Base-by-base conservation (phyloP, 2,113 vertebrate species). In the Amblyornis subalaris region DNA sequence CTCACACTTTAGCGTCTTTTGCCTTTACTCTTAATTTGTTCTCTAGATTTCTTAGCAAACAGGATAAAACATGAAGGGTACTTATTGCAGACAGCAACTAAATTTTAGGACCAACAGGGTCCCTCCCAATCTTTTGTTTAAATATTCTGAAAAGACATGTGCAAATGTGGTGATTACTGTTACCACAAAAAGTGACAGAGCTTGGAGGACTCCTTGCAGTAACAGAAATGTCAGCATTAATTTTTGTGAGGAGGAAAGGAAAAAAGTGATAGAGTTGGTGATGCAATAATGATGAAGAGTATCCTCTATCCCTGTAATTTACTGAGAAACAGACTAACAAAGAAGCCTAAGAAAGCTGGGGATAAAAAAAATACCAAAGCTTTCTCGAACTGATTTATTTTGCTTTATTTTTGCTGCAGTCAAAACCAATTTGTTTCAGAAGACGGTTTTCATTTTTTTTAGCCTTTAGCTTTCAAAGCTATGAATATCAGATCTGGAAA, bases 81-180 rank as follows among this genome's bases (percentile, higher is more conserved):
- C 3, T 75, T 69, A 25, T 0, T 0, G 9, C 10, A 65, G 24
- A 54, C 55, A 12, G 12, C 7, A 73, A 69, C 1, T 16, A 61
- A 38, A 50, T 60, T 88, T 61, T 90, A 45, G 17, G 15, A 76
- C 13, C 54, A 75, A 44, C 3, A 36, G 12, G 25, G 17, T 61
- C 25, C 20, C 21, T 70, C n/a, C 5, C 21, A 55, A 47, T n/a
- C 51, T 60, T 81, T 42, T 62, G 14, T 53, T 90, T 67, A 55
- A 73, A 88, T 70, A 9, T 33, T 86, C 42, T 69, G 36, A 79
- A 76, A 44, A 76, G 0, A 16, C 33, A 57, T 1, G 2, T 14
- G 40, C 7, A 70, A 65, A 62, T 29, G 22, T 19, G 7, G 12
- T 36, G 6, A 40, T 36, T 73, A 36, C 12, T 73, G 23, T 50